These are phyloP conservation scores for Parazoanthus atlanticus DNA, from an alignment of 92 coral and sea anemone genomes.

Conservation along the genomic window DNA sequence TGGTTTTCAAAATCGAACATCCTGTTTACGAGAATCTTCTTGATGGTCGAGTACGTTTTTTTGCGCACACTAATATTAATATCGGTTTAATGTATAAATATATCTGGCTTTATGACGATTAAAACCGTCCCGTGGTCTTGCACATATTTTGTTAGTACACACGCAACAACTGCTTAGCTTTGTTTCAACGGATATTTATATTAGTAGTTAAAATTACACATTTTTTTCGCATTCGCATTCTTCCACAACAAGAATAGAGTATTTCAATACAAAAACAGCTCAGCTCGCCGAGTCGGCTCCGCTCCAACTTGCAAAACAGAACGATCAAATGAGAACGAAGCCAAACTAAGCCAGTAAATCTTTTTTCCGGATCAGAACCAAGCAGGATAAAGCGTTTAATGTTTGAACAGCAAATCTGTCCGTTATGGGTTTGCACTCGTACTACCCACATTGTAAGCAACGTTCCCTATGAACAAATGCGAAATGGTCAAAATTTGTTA, in stretches of 20 bases:
- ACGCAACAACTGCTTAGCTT: too few species aligned
- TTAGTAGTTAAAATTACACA: too few species aligned
- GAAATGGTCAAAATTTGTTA: not conserved
- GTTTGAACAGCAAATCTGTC: not conserved
- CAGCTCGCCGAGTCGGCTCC: too few species aligned
- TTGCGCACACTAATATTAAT: not conserved
- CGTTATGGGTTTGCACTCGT: not conserved
- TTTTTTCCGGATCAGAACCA: not conserved
- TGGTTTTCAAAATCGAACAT: not conserved
- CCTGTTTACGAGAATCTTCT: not conserved
- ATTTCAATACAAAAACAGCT: too few species aligned
- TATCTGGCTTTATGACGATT: too few species aligned
- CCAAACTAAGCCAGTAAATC: not conserved
- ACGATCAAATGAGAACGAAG: not conserved
- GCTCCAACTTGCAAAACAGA: too few species aligned
- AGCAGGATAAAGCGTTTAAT: not conserved
- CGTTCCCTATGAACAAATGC: not conserved
- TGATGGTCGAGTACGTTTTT: not conserved
- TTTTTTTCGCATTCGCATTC: too few species aligned
- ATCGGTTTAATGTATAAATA: not conserved
- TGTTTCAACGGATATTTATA: too few species aligned
- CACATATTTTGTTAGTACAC: too few species aligned
- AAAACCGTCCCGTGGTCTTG: too few species aligned
- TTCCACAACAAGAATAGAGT: too few species aligned
- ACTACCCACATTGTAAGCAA: too few species aligned